Percentiles rank a stretch among this genome's conserved stretches.
phyloP scores from a whole-genome alignment of 2,888 invertebrate genomes.

The Ischnus inquisitorius region DNA sequence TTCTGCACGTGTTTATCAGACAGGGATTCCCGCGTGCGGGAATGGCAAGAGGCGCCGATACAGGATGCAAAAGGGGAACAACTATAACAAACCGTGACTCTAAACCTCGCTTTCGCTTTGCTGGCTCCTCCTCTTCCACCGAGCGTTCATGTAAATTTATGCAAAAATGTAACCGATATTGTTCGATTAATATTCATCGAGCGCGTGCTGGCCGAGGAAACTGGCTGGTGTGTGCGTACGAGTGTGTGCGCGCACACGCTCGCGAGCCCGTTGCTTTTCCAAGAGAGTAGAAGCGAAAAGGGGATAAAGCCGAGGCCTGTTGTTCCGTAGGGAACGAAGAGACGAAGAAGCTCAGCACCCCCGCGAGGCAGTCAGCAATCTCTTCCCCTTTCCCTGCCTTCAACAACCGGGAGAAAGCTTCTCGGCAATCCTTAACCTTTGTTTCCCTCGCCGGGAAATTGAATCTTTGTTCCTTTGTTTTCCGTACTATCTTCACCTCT shows the following conservation, averaged over 20 bases:
- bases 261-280: neutral
- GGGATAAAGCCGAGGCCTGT: slow-evolving; percentile 38
- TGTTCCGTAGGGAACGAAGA: slow-evolving; percentile 40
- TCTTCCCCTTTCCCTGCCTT: slow-evolving; percentile 20
- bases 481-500: slow-evolving; percentile 31
- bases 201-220: slow-evolving; percentile 58
- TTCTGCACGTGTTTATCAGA: slow-evolving; percentile 50
- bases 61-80: slow-evolving; percentile 16
- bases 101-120: slow-evolving; percentile 16
- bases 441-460: slow-evolving; percentile 67
- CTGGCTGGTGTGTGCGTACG: slow-evolving; percentile 21
- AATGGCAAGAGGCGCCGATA: slow-evolving; percentile 23
- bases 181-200: slow-evolving; percentile 80
- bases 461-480: slow-evolving; percentile 69
- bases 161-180: slow-evolving; percentile 80
- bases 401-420: slow-evolving; percentile 59
- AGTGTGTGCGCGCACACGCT: neutral
- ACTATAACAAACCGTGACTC: slow-evolving; percentile 53
- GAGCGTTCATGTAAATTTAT: slow-evolving; percentile 77
- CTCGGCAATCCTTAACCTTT: slow-evolving; percentile 64
- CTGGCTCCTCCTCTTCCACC: slow-evolving; percentile 2
- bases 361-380: slow-evolving; percentile 40
- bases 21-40: slow-evolving; percentile 17
- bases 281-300: slow-evolving; percentile 16
- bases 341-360: slow-evolving; percentile 35